phyloP scores from a whole-genome alignment of 2,113 vertebrate species.

The Pterophyllum scalare region DNA sequence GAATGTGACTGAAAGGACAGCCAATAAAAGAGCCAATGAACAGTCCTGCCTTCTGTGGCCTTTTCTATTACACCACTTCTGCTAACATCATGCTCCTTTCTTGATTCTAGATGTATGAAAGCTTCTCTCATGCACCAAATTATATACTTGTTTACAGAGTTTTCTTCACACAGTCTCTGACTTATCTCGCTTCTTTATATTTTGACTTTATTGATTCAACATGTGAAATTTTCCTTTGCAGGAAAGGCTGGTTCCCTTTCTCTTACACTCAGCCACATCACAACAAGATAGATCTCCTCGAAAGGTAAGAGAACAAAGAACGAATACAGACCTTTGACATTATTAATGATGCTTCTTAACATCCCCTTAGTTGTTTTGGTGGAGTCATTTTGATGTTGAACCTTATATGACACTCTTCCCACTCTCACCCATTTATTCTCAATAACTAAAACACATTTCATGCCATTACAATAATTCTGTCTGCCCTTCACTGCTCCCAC shows the following conservation, averaged over 20 bases:
- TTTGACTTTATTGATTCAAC: not conserved
- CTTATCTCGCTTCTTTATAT: not conserved
- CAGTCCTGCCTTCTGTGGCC: too few relatives aligned
- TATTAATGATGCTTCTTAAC: not conserved
- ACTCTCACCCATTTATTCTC: slow-evolving; percentile 1
- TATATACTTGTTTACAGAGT: not conserved
- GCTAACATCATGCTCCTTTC: rapidly evolving
- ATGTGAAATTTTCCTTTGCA: slow-evolving; percentile 46
- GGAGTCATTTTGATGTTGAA: slow-evolving; percentile 15
- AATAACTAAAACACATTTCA: slow-evolving; percentile 12
- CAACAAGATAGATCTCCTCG: slow-evolving; percentile 68
- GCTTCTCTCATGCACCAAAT: not conserved
- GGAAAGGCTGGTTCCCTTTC: slow-evolving; percentile 91
- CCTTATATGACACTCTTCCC: not conserved
- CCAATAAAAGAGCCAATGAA: too few relatives aligned
- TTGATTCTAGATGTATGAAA: not conserved
- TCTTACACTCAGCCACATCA: slow-evolving; percentile 84
- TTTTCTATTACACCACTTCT: not conserved
- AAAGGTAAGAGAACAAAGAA: slow-evolving; percentile 67
- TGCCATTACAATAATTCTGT: not conserved
- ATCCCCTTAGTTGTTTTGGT: not conserved
- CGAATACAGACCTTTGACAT: not conserved
- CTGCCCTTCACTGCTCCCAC: slow-evolving; percentile 20
- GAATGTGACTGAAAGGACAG: too few relatives aligned
- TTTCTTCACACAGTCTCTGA: not conserved